Conservation (phyloP, 2,888 invertebrate genomes). For the Ernsta delagoae region DNA sequence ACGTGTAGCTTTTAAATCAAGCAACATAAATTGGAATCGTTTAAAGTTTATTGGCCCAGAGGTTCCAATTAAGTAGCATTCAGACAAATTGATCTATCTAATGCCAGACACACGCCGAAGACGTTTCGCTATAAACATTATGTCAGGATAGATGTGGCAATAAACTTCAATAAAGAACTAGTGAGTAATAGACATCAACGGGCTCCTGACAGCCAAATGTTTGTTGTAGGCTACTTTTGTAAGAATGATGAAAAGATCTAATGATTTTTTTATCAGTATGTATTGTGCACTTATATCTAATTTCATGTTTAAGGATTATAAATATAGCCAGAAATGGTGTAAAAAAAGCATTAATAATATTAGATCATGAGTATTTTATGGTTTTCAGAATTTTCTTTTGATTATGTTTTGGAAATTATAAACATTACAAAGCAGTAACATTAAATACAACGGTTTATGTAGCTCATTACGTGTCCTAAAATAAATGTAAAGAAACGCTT, state of each 20-base stretch:
- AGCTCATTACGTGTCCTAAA: no score
- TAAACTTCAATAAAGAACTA: conserved; percentile 14
- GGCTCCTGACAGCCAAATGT: conserved; percentile 4
- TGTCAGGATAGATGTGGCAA: conserved; percentile 13
- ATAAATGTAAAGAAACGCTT: no score
- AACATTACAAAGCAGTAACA: no score
- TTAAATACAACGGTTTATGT: no score
- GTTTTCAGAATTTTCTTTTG: no score
- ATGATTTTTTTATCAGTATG: background rate
- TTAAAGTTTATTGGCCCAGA: conserved; percentile 31
- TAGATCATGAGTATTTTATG: no score
- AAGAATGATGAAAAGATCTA: background rate
- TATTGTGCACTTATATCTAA: no score
- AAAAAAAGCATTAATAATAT: no score
- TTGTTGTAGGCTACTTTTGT: background rate
- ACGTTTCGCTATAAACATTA: conserved; percentile 26
- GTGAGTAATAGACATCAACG: conserved; percentile 39
- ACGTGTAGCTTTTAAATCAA: conserved; percentile 26
- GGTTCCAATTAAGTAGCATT: conserved; percentile 33
- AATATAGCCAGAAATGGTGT: no score
- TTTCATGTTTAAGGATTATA: no score
- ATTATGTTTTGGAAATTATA: no score
- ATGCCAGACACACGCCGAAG: conserved; percentile 30
- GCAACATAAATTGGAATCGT: conserved; percentile 29
- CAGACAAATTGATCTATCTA: conserved; percentile 35